Percentiles rank a stretch among this genome's conserved stretches.
These are phyloP conservation scores for Fissipunctia ypsillon DNA, from an alignment of 2,888 invertebrate species.

Conservation along the genomic window DNA sequence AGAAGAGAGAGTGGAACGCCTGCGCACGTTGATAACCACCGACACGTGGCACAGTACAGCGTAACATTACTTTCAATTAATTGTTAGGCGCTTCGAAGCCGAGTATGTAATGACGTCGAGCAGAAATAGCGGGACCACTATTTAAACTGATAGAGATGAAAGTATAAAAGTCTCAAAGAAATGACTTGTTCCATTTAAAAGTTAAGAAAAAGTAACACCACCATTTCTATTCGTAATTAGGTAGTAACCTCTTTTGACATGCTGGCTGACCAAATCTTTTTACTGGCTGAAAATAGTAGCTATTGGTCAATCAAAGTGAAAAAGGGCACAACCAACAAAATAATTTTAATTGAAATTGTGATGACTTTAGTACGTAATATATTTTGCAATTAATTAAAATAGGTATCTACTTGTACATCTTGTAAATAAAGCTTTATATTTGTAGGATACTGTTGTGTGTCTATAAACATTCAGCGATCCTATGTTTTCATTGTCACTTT, in stretches of 20 bases:
- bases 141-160: not conserved
- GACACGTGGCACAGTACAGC: conserved; percentile 78
- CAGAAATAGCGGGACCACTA: not conserved
- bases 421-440: conserved; percentile 27
- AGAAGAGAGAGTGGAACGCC: conserved; percentile 77
- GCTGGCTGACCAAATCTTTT: not conserved
- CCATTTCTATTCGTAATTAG: conserved; percentile 2
- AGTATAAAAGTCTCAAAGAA: not conserved
- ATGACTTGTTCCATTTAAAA: not conserved
- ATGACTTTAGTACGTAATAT: not conserved
- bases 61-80: conserved; percentile 28
- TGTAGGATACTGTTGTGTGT: not conserved
- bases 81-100: conserved; percentile 1
- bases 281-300: not conserved
- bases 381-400: not conserved
- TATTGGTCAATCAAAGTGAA: not conserved
- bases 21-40: conserved; percentile 74
- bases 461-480: not conserved
- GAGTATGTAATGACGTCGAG: not conserved
- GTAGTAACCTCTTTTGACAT: not conserved
- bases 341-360: conserved; percentile 10
- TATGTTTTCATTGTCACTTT: conserved; percentile 27
- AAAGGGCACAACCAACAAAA: not conserved
- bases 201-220: not conserved
- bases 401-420: not conserved